Conservation (phyloP, 2,113 vertebrate species). For the Hystrix brachyura region DNA sequence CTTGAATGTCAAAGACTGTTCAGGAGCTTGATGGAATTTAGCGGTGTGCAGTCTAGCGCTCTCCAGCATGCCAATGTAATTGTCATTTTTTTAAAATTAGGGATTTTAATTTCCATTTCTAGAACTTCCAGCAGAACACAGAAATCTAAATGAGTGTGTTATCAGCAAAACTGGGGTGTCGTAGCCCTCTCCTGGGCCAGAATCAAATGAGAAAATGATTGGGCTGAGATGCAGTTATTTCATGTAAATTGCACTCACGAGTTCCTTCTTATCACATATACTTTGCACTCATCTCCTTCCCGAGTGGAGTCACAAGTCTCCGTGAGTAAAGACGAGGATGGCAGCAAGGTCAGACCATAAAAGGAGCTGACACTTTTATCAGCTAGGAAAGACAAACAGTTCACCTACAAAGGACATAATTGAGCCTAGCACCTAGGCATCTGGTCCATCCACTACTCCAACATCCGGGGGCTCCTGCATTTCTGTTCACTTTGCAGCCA, state of each 20-base stretch:
- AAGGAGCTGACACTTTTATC: not conserved
- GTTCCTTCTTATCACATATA: not conserved
- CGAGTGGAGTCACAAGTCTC: not conserved
- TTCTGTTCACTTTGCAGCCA: not conserved
- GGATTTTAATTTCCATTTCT: slow-evolving; percentile 71
- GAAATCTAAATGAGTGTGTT: slow-evolving; percentile 66
- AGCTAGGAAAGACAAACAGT: not conserved
- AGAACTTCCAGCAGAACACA: slow-evolving; percentile 53
- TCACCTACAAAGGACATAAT: not conserved
- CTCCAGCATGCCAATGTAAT: slow-evolving; percentile 29
- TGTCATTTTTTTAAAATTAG: slow-evolving; percentile 54
- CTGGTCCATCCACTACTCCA: not conserved
- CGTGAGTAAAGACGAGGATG: not conserved
- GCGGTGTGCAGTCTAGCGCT: not conserved
- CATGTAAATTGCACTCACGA: not conserved
- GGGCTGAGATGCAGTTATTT: not conserved
- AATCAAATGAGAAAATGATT: not conserved
- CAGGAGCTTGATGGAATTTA: slow-evolving; percentile 6
- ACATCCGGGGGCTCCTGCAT: not conserved
- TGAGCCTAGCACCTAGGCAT: not conserved
- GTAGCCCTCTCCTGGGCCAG: not conserved
- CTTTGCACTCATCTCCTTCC: slow-evolving; percentile 32
- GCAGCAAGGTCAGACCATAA: not conserved
- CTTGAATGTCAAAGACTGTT: slow-evolving; percentile 28
- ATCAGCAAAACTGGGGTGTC: not conserved